Evolutionary conservation across 2,888 invertebrate species (phyloP), one percentile per base, ranked within the genome.

Genomic region (Monoplex corrugatus): DNA sequence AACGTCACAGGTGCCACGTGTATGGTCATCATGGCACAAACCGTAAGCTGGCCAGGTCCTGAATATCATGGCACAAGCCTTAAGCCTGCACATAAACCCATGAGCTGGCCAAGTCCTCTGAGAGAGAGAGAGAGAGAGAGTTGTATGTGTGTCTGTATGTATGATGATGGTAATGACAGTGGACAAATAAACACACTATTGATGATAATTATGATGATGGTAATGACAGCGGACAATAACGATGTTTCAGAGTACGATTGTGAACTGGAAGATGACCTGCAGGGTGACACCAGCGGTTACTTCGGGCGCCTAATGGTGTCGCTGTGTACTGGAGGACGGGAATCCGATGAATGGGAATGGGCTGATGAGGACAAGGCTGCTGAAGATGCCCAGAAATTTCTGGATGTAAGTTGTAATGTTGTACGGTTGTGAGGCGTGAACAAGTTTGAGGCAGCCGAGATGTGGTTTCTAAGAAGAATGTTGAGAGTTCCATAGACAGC

Each of bases 311-410:
- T 95, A 88, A 84, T 95, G 90, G 91, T 93, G n/a, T 93, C 94
- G 0, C 91, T 94, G 87, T 88, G 91, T 50, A 90, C 92, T 43
- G 94, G 92, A 0, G 92, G 90, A 2, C 89, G 95, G 19, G 89
- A 91, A 35, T 84, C 88, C 23, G 93, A 95, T 28, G 94, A 93
- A 6, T 83, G 72, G 45, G 90, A 90, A 38, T 86, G 86, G 44
- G 92, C 89, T 0, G 94, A 94, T 57, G 90, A 91, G 3, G 91
- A 90, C 32, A 90, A 87, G 86, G 95, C 94, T 1, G 84, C 68
- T 23, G 93, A 92, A 78, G 94, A 95, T 88, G 95, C 95, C 5
- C 93, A 94, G 86, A 92, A 92, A 84, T 93, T 95, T 32, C 92
- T 92, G 90, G 94, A 94, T 80, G 95, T 95, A 90, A 90, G 91